Conservation (phyloP, 2,888 invertebrate species). For the Metacarcinus magister region DNA sequence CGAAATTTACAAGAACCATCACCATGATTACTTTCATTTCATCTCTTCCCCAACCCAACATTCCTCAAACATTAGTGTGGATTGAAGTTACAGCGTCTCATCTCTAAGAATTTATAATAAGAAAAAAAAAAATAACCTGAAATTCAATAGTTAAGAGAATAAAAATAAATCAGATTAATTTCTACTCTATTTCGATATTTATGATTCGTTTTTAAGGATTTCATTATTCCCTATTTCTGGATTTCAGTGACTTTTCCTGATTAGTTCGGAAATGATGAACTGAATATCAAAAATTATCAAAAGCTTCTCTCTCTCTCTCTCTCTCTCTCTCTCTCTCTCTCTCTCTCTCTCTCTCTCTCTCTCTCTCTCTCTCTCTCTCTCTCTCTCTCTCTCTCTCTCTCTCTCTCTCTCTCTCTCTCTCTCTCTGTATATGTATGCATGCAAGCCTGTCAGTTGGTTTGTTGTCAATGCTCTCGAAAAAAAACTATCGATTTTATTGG, state of each 20-base stretch:
- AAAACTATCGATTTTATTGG: not conserved
- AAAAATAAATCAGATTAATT: not conserved
- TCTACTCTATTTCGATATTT: not conserved
- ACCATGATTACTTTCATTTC: slow-evolving; percentile 1
- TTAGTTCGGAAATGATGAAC: no score
- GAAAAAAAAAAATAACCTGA: not conserved
- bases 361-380: not conserved
- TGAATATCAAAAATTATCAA: no score
- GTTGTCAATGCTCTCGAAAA: not conserved
- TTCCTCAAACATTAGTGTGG: not conserved
- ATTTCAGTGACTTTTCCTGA: no score
- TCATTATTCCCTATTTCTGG: no score
- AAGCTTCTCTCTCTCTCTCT: no score
- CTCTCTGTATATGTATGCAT: not conserved
- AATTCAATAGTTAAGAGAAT: not conserved
- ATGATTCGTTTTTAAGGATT: no score
- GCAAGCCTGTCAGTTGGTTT: not conserved
- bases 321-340: no score
- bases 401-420: slow-evolving; percentile 34
- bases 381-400: slow-evolving; percentile 38
- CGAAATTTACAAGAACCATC: not conserved
- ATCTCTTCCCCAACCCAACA: not conserved
- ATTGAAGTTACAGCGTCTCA: not conserved
- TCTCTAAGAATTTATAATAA: not conserved
- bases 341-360: no score